Percentiles rank a stretch among this genome's conserved stretches.
phyloP scores from a whole-genome alignment of 2,113 vertebrate species.

The Thomomys bottae region DNA sequence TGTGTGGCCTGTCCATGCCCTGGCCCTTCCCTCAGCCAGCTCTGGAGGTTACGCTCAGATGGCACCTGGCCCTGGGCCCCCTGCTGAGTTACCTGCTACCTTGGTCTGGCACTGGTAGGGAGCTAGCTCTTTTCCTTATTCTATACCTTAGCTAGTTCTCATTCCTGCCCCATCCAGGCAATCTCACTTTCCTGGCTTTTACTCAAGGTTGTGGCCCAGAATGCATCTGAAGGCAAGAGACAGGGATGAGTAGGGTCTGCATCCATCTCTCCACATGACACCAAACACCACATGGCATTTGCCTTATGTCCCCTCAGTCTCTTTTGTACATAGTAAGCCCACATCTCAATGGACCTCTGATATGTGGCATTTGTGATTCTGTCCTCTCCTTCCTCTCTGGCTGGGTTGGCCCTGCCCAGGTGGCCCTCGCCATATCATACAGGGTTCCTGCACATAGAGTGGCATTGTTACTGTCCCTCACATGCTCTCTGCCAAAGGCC shows the following conservation, averaged over 20 bases:
- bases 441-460: accelerated
- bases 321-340: too few relatives aligned
- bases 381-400: not conserved
- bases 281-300: too few relatives aligned
- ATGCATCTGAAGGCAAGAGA: not conserved
- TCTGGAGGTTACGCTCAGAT: not conserved
- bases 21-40: not conserved
- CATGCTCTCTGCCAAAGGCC: not conserved
- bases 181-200: not conserved
- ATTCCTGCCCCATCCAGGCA: too few relatives aligned
- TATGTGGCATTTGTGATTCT: not conserved
- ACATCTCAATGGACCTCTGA: not conserved
- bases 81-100: not conserved
- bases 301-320: not conserved
- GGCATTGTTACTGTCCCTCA: not conserved
- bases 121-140: not conserved
- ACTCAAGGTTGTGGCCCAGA: not conserved
- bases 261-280: too few relatives aligned
- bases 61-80: not conserved
- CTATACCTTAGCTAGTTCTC: not conserved
- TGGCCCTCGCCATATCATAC: not conserved
- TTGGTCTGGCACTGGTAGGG: too few relatives aligned
- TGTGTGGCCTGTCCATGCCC: not conserved
- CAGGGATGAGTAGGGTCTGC: too few relatives aligned
- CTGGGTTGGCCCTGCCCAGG: not conserved